phyloP scores from a whole-genome alignment of 2,797 vertebrate species.

The Luscinia luscinia region DNA sequence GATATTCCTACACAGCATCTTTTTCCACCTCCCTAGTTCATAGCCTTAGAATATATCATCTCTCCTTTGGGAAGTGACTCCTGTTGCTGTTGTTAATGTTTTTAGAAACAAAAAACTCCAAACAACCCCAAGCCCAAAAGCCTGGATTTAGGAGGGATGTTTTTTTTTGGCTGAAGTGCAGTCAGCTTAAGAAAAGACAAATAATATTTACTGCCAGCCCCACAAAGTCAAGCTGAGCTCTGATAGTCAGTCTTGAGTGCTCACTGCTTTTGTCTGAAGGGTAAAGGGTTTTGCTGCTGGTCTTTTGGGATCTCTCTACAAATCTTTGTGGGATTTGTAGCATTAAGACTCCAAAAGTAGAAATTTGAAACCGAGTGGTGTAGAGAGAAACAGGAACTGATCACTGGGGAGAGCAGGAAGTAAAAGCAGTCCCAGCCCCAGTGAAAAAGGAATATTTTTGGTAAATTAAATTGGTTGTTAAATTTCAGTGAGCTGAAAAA shows the following conservation, averaged over 20 bases:
- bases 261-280: not conserved
- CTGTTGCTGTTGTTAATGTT: not conserved
- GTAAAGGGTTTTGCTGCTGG: not conserved
- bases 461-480: not conserved
- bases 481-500: not conserved
- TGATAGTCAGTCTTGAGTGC: not conserved
- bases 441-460: not conserved
- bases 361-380: not conserved
- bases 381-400: not conserved
- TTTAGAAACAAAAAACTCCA: not conserved
- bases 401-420: not conserved
- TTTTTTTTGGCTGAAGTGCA: not conserved
- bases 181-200: not conserved
- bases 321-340: not conserved
- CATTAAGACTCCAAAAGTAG: not conserved
- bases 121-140: not conserved
- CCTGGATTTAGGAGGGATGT: not conserved
- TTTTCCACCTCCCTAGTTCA: not conserved
- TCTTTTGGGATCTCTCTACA: not conserved
- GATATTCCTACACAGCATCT: not conserved
- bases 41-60: not conserved
- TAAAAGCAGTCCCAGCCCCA: not conserved
- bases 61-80: not conserved
- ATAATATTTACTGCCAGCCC: not conserved
- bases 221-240: not conserved